Evolutionary conservation across 2,113 vertebrate genomes (phyloP).

Genomic region (Jaculus jaculus): DNA sequence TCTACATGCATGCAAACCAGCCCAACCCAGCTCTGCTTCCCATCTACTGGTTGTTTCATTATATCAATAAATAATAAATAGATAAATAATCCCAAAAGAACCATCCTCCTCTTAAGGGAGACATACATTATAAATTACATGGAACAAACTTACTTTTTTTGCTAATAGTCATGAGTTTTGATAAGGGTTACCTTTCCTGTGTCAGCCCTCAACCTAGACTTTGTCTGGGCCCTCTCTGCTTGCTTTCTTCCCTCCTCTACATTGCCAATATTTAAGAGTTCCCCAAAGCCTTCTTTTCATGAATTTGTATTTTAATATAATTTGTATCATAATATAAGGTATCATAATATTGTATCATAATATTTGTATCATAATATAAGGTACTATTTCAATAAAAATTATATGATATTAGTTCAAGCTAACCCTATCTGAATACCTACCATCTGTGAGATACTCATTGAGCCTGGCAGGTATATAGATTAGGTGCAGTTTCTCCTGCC

Average conservation of each 20-base stretch:
- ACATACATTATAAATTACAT: neutral
- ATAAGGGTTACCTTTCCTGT: neutral
- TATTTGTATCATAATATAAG: too few species aligned
- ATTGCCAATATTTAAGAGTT: neutral
- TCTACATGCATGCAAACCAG: neutral
- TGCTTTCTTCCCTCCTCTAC: neutral
- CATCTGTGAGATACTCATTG: neutral
- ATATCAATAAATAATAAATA: neutral
- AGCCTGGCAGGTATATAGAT: neutral
- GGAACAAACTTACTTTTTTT: neutral
- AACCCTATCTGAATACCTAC: neutral
- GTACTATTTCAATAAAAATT: neutral
- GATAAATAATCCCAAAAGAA: neutral
- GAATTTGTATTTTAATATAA: too few species aligned
- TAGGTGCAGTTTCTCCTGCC: neutral
- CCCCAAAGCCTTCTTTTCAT: conserved; percentile 4
- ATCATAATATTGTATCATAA: too few species aligned
- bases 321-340: neutral
- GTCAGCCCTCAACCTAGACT: neutral
- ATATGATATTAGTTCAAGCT: neutral
- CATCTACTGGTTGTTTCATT: neutral
- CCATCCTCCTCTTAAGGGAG: neutral
- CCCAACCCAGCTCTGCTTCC: neutral
- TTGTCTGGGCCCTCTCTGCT: neutral
- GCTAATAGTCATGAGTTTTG: too few species aligned